A percentile compares a stretch with the other conserved stretches of the same genome.
Conservation (phyloP, 2,113 vertebrate species). For the Ammodramus savannarum region DNA sequence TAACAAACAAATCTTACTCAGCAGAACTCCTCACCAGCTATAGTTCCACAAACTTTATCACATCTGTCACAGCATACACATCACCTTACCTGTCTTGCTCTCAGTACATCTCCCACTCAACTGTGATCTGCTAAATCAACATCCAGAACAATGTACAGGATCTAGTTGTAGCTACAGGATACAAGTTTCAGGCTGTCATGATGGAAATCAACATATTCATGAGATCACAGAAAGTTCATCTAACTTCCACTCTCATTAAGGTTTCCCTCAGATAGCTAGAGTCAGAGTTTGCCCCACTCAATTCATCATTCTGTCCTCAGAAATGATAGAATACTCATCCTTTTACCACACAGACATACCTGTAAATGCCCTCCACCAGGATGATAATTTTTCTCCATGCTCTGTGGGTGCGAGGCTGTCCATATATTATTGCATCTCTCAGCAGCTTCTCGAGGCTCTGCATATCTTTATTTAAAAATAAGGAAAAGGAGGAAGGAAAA, state of each 20-base stretch:
- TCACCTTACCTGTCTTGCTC: not conserved
- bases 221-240: not conserved
- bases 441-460: constrained; percentile 85
- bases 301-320: not conserved
- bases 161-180: not conserved
- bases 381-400: constrained; percentile 96
- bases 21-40: not conserved
- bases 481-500: not conserved
- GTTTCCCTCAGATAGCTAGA: not conserved
- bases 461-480: constrained; percentile 77
- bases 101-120: not conserved
- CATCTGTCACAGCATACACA: not conserved
- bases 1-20: not conserved
- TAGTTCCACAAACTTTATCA: not conserved
- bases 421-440: constrained; percentile 83
- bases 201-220: not conserved
- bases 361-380: constrained; percentile 93
- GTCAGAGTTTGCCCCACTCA: not conserved
- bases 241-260: not conserved
- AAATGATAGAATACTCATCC: not conserved
- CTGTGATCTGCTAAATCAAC: not conserved
- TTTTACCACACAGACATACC: constrained; percentile 68
- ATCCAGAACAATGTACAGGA: not conserved
- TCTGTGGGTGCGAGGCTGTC: constrained; percentile 86
- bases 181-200: not conserved